Evolutionary conservation across 2,888 invertebrate species (phyloP), one percentile per base, ranked within the genome.

Genomic region (Brenthis ino): DNA sequence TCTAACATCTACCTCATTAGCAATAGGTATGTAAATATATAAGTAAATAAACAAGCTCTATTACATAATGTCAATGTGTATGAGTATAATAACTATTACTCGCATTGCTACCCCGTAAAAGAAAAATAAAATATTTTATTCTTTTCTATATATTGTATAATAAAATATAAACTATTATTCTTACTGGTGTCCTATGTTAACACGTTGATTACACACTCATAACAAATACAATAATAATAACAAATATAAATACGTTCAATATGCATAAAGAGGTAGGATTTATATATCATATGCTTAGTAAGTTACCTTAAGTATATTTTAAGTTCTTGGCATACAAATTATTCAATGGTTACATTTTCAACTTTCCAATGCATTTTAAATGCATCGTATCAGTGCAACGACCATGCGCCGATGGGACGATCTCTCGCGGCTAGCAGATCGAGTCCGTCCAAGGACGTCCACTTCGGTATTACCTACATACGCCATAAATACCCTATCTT

Each of bases 381-480:
- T 85, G 89, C 88, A 86, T 87, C 85, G 85, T 85, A 85, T 87
- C 88, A 89, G 92, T 92, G 92, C 92, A 93, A 92, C 92, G 92
- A 92, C 92, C 92, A 92, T 82, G 85, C 86, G 76, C 80, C 81
- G 86, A 84, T 87, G 90, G 88, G 89, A 87, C 91, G 88, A 87
- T 91, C 90, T 90, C 90, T 91, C 91, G 88, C 82, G 84, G 82
- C 89, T 90, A 91, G 93, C 93, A 90, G 92, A 92, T 93, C 93
- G 90, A 88, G 92, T 93, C 92, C 92, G 89, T 90, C 86, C 92
- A 93, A 93, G 93, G 93, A 92, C 93, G 90, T 91, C 92, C 91
- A 91, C 87, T 92, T 82, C 79, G 67, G 65, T 75, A 77, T 82
- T 85, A 85, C 87, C 83, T 82, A 81, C 77, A 68, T 69, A 72